These are phyloP conservation scores for Salvator merianae DNA, from an alignment of 2,113 vertebrate species.

Conservation along the genomic window DNA sequence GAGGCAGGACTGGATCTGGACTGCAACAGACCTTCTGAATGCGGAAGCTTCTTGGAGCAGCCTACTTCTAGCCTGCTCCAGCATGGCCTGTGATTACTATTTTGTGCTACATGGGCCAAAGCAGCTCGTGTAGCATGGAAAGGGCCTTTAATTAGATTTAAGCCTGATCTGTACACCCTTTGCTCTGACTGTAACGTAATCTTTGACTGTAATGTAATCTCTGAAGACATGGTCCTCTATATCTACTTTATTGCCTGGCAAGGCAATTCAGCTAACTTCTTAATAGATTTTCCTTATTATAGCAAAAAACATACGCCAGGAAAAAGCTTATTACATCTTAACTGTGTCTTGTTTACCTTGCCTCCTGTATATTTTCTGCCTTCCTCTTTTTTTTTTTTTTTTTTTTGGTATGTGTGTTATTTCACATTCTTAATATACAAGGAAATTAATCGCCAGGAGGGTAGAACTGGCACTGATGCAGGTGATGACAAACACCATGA, in stretches of 20 bases:
- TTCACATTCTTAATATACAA: background rate
- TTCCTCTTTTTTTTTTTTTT: background rate
- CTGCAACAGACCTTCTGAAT: no score
- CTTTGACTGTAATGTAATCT: background rate
- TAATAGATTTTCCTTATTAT: background rate
- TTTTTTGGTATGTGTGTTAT: background rate
- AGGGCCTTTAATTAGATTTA: no score
- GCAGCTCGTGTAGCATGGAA: no score
- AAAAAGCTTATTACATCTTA: background rate
- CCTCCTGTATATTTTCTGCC: background rate
- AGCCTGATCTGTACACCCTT: no score
- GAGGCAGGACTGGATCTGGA: no score
- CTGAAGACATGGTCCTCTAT: background rate
- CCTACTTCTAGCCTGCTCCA: no score
- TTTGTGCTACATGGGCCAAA: no score
- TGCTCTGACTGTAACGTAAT: background rate
- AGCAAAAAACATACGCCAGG: background rate
- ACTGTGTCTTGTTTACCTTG: background rate
- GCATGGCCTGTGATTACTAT: no score
- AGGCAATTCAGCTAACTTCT: background rate
- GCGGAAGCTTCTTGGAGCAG: no score
- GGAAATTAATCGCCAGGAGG: background rate
- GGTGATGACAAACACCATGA: background rate
- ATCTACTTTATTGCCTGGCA: background rate
- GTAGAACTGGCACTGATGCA: background rate